Percentiles rank a stretch among this genome's conserved stretches.
Evolutionary conservation across 1,140 invertebrate species (phyloP).

Genomic region (Scylla paramamosain): DNA sequence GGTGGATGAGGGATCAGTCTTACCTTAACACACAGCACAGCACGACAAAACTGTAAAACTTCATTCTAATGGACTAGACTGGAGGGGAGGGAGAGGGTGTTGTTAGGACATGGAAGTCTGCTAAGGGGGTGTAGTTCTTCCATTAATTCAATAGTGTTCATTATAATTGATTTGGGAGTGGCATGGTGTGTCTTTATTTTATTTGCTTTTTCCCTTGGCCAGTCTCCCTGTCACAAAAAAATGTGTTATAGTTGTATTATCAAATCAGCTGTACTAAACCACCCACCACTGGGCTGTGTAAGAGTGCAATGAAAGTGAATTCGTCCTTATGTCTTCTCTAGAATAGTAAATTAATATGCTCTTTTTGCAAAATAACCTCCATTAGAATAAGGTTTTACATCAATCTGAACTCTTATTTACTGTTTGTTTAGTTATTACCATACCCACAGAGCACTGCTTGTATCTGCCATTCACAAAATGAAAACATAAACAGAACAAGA

Average conservation of each 20-base stretch:
- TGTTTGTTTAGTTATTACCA: not conserved
- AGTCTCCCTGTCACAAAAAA: no score
- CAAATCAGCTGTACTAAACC: no score
- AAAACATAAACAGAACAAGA: not conserved
- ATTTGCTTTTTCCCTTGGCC: no score
- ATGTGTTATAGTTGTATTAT: no score
- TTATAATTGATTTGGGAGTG: no score
- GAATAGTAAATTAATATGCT: not conserved
- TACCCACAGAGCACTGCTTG: slow-evolving; percentile 18
- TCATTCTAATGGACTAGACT: not conserved
- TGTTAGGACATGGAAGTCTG: not conserved
- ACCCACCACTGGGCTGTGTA: not conserved
- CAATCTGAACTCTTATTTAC: not conserved
- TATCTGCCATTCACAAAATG: not conserved
- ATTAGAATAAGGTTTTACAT: slow-evolving; percentile 24
- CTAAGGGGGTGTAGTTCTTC: not conserved
- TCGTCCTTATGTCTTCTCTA: not conserved
- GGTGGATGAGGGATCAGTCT: not conserved
- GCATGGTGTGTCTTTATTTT: no score
- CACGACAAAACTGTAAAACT: not conserved
- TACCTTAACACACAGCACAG: slow-evolving; percentile 15
- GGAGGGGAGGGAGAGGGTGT: not conserved
- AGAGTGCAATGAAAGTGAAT: not conserved
- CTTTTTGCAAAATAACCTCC: not conserved
- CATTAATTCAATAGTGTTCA: not conserved